A percentile compares a stretch with the other conserved stretches of the same genome.
These are phyloP conservation scores for Pomacea maculata DNA, from an alignment of 1,140 invertebrate genomes.

Conservation along the genomic window DNA sequence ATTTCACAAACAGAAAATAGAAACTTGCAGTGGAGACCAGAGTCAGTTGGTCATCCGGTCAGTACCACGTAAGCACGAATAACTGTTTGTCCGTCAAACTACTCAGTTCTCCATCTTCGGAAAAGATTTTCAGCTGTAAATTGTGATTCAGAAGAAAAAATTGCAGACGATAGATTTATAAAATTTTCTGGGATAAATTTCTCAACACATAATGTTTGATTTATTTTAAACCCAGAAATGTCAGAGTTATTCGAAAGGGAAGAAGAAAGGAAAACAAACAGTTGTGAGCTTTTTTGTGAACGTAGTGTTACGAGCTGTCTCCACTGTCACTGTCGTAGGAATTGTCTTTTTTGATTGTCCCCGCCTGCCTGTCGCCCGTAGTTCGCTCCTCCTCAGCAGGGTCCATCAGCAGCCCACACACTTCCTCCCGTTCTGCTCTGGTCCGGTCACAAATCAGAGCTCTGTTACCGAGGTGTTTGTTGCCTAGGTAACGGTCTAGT, in stretches of 20 bases:
- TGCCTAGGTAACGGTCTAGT: slow-evolving; percentile 10
- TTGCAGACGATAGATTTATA: not conserved
- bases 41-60: not conserved
- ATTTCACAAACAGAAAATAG: too few species aligned
- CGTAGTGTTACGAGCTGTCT: slow-evolving; percentile 29
- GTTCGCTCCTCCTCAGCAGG: not conserved
- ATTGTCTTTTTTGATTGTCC: not conserved
- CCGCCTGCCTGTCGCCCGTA: not conserved
- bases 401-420: slow-evolving; percentile 3
- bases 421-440: slow-evolving; percentile 10
- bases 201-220: not conserved
- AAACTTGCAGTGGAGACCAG: not conserved
- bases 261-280: not conserved
- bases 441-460: not conserved
- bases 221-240: not conserved
- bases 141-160: not conserved
- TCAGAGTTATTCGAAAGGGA: not conserved
- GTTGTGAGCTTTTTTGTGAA: not conserved
- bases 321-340: slow-evolving; percentile 41
- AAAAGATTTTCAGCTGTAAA: not conserved
- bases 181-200: not conserved
- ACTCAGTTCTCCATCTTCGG: not conserved
- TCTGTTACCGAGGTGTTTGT: slow-evolving; percentile 7
- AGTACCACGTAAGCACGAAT: not conserved
- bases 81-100: not conserved